Base-by-base conservation (phyloP, 1,140 invertebrate species). In the Dryas iulia region DNA sequence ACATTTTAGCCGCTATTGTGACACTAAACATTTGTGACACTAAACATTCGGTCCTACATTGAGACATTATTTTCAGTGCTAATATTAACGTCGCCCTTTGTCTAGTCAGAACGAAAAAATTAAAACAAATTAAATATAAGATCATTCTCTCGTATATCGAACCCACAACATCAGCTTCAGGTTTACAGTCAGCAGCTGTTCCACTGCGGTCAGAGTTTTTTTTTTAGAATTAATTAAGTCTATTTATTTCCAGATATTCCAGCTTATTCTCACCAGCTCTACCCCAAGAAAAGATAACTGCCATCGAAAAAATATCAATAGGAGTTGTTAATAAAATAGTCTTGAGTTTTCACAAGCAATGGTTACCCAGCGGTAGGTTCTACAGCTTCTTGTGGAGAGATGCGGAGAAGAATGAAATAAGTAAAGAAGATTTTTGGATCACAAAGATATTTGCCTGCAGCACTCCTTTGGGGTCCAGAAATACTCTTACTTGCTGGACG, bases 281-380 rank as follows among this genome's bases (percentile, higher is more conserved):
- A 24, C 84, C 83, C 2, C 5, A 59, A 62, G 59, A 71, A 18
- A 88, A 88, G 77, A 56, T 74, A 0, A 66, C 30, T 1, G 69
- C 78, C 21, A 88, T 88, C 61, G 69, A 85, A 0, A 72, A 69
- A 4, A 62, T 88, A 6, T 67, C 80, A 0, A 81, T 88, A 14
- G 86, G 86, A 2, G 66, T 88, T 1, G 70, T 83, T 30, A 79
- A 73, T 21, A 88, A 88, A 69, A 75, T 88, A 2, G 74, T 83
- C 6, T 47, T 87, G 8, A 59, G 68, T n/a, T 86, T 86, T 26
- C 65, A 76, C 0, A 58, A 68, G 5, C 10, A 35, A 1, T 78
- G 77, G 75, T 76, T 77, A 56, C 66, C 14, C 23, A 69, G 18
- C 18, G 72, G 74, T 64, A 76, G 61, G 14, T 26, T 64, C 8